Percentiles rank a stretch among this genome's conserved stretches.
Conservation (phyloP, 2,888 invertebrate genomes). For the Campoletis raptor region DNA sequence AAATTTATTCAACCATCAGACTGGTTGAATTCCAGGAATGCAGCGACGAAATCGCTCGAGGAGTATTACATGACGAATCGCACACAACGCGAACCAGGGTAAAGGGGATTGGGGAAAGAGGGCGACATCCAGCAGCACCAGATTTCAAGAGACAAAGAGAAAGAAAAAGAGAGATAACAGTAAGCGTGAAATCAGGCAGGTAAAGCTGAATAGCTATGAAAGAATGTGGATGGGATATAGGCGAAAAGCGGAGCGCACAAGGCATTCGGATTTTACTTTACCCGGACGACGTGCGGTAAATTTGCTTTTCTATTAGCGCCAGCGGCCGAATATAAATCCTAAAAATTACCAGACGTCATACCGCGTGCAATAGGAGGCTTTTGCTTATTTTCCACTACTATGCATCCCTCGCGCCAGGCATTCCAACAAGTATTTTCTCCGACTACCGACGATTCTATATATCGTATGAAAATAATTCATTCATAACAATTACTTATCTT, state of each 20-base stretch:
- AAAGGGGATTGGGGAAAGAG: constrained; percentile 7
- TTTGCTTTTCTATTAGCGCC: constrained; percentile 78
- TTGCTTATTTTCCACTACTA: constrained; percentile 35
- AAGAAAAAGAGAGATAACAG: constrained; percentile 11
- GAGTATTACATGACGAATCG: constrained; percentile 23
- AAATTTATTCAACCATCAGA: not conserved
- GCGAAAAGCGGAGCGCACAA: constrained; percentile 52
- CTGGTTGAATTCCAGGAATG: constrained; percentile 8
- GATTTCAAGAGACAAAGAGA: constrained; percentile 35
- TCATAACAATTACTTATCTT: not conserved
- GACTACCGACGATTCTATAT: not conserved
- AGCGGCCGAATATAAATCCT: constrained; percentile 72
- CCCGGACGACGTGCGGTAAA: constrained; percentile 70
- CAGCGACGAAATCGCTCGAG: constrained; percentile 4
- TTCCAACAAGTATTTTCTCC: constrained; percentile 22
- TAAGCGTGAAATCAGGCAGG: constrained; percentile 31
- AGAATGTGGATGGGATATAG: constrained; percentile 5
- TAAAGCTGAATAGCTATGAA: constrained; percentile 31
- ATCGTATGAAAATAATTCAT: not conserved
- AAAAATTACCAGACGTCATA: constrained; percentile 74
- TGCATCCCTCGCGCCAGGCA: not conserved
- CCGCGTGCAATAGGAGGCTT: constrained; percentile 31
- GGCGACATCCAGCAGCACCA: not conserved
- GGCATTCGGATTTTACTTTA: constrained; percentile 74
- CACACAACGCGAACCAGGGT: not conserved